Conservation (phyloP, 2,888 invertebrate species). For the Platycheirus rosarum region DNA sequence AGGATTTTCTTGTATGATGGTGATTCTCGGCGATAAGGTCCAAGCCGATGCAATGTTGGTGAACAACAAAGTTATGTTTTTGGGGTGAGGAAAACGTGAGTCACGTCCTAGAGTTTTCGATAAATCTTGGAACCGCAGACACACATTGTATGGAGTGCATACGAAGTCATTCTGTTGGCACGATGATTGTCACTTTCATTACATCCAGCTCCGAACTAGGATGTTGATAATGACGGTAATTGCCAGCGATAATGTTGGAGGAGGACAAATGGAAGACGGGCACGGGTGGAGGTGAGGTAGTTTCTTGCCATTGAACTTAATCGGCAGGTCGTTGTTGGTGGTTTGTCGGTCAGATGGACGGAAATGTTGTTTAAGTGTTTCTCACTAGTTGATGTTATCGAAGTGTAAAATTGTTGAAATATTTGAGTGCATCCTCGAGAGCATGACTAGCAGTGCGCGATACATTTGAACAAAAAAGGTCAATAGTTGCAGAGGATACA, state of each 20-base stretch:
- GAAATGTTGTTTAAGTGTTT: constrained; percentile 58
- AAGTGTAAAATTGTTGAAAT: constrained; percentile 55
- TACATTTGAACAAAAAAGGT: constrained; percentile 37
- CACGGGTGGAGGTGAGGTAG: constrained; percentile 1
- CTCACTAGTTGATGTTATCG: constrained; percentile 52
- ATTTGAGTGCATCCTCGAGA: constrained; percentile 36
- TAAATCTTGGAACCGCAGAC: constrained; percentile 53
- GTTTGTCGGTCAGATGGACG: constrained; percentile 25
- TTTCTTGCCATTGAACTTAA: constrained; percentile 60
- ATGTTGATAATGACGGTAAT: constrained; percentile 68
- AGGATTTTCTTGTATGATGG: constrained; percentile 2
- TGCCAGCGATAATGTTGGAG: constrained; percentile 36
- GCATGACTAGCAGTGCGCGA: constrained; percentile 15
- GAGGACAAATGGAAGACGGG: background rate
- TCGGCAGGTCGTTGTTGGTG: constrained; percentile 16
- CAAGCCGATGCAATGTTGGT: background rate
- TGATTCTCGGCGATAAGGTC: constrained; percentile 43
- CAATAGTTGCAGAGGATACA: constrained; percentile 16
- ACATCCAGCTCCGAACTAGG: constrained; percentile 56
- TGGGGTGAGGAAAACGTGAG: constrained; percentile 64
- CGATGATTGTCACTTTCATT: constrained; percentile 72
- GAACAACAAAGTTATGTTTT: constrained; percentile 31
- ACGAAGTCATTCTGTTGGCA: constrained; percentile 35
- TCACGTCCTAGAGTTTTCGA: constrained; percentile 63
- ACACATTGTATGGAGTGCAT: background rate